These are phyloP conservation scores for Lottia gigantea DNA, from an alignment of 2,888 invertebrate species.

Conservation along the genomic window DNA sequence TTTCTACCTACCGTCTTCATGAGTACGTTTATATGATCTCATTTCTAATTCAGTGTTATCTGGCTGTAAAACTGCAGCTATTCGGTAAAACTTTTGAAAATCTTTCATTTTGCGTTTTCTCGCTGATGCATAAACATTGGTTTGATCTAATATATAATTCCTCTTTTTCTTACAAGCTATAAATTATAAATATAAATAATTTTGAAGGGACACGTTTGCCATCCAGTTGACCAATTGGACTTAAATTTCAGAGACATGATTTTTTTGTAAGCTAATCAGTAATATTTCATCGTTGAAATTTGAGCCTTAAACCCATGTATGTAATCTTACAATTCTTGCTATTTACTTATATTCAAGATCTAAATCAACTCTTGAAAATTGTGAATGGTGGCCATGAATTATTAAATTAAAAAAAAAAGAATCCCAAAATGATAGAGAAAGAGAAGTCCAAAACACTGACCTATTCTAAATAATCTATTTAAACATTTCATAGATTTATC, in stretches of 20 bases:
- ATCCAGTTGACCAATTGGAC: no score
- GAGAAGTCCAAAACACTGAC: conserved; percentile 71
- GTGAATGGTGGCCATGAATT: no score
- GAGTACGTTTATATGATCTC: conserved; percentile 82
- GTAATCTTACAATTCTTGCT: no score
- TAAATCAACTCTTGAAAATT: no score
- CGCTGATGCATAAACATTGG: conserved; percentile 95
- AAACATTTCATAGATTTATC: conserved; percentile 89
- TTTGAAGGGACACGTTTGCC: no score
- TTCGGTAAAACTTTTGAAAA: conserved; percentile 90
- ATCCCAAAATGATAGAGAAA: no score
- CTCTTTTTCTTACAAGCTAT: conserved; percentile 72
- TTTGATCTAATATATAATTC: conserved; percentile 97
- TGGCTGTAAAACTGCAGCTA: conserved; percentile 90
- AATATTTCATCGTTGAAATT: no score
- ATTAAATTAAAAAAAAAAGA: no score
- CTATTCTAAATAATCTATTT: conserved; percentile 82
- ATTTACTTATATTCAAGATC: no score
- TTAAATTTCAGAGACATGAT: no score
- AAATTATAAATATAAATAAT: conserved; percentile 13
- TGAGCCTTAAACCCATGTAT: no score
- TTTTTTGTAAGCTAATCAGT: no score
- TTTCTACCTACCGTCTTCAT: conserved; percentile 78
- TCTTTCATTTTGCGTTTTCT: conserved; percentile 96
- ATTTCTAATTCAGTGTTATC: conserved; percentile 87